Conservation (phyloP, 2,888 invertebrate genomes). For the Phanerotoma sp. region DNA sequence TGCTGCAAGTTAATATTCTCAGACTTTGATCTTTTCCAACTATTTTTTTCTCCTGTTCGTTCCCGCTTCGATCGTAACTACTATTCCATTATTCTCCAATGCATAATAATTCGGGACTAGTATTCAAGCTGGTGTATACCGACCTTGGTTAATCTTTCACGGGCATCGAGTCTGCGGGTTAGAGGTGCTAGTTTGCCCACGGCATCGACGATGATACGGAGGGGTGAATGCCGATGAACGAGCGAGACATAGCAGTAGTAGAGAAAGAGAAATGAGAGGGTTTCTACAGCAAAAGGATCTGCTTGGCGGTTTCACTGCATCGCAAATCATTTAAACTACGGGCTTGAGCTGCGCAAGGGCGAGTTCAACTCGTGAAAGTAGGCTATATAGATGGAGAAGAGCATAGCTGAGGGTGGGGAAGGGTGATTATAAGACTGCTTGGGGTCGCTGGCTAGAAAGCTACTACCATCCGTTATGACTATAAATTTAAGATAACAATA, state of each 20-base stretch:
- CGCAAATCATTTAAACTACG: slow-evolving; percentile 59
- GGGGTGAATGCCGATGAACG: slow-evolving; percentile 20
- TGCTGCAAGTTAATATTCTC: too few species aligned
- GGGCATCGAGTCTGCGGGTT: slow-evolving; percentile 45
- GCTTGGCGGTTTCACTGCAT: slow-evolving; percentile 57
- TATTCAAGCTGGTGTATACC: slow-evolving; percentile 8
- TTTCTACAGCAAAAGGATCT: slow-evolving; percentile 55
- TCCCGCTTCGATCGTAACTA: slow-evolving; percentile 24
- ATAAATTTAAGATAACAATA: slow-evolving; percentile 59
- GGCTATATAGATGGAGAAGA: slow-evolving; percentile 25
- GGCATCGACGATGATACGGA: slow-evolving; percentile 13
- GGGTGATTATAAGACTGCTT: slow-evolving; percentile 58
- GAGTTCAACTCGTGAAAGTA: slow-evolving; percentile 34
- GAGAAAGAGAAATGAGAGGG: slow-evolving; percentile 34
- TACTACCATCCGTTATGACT: slow-evolving; percentile 58
- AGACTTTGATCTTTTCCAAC: too few species aligned
- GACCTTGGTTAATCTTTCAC: slow-evolving; percentile 47
- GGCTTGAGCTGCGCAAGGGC: slow-evolving; percentile 47
- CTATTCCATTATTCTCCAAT: slow-evolving; percentile 48
- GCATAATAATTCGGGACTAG: slow-evolving; percentile 48
- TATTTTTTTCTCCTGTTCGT: not conserved
- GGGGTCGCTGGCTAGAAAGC: slow-evolving; percentile 56
- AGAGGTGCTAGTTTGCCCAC: slow-evolving; percentile 42
- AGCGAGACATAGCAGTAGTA: slow-evolving; percentile 13
- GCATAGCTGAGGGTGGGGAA: slow-evolving; percentile 44